phyloP scores from a whole-genome alignment of 2,888 invertebrate genomes.

The Leptinotarsa tumamoca region DNA sequence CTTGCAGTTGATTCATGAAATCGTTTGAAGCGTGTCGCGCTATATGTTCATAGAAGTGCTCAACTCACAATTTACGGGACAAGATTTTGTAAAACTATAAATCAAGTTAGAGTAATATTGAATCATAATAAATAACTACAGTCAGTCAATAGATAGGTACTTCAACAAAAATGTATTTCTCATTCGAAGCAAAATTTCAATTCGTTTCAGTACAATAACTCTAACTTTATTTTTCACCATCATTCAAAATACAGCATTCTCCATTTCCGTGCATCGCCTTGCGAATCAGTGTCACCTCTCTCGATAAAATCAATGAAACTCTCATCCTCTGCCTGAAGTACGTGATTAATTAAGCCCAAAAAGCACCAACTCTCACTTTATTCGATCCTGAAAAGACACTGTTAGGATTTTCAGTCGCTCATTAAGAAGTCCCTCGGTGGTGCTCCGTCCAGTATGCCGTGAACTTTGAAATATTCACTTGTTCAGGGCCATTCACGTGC shows the following conservation, averaged over 20 bases:
- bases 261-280: neutral
- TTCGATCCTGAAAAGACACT: slow-evolving; percentile 6
- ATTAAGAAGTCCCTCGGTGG: slow-evolving; percentile 9
- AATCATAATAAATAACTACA: too few species aligned
- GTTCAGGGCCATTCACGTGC: neutral
- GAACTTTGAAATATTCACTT: slow-evolving; percentile 8
- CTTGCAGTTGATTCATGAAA: too few species aligned
- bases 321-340: neutral
- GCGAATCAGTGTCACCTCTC: neutral
- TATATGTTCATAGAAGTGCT: too few species aligned
- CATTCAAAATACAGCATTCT: neutral
- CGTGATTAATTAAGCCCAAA: neutral
- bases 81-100: too few species aligned
- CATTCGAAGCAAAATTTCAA: too few species aligned
- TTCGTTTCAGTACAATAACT: too few species aligned
- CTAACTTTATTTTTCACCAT: too few species aligned
- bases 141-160: too few species aligned
- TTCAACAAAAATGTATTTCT: too few species aligned
- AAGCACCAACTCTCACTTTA: slow-evolving; percentile 6
- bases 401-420: slow-evolving; percentile 14
- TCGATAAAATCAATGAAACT: slow-evolving; percentile 4
- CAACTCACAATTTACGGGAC: too few species aligned
- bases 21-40: too few species aligned
- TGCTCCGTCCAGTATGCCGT: neutral
- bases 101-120: too few species aligned